phyloP scores from a whole-genome alignment of 2,888 invertebrate genomes.

The Lottia gigantea region DNA sequence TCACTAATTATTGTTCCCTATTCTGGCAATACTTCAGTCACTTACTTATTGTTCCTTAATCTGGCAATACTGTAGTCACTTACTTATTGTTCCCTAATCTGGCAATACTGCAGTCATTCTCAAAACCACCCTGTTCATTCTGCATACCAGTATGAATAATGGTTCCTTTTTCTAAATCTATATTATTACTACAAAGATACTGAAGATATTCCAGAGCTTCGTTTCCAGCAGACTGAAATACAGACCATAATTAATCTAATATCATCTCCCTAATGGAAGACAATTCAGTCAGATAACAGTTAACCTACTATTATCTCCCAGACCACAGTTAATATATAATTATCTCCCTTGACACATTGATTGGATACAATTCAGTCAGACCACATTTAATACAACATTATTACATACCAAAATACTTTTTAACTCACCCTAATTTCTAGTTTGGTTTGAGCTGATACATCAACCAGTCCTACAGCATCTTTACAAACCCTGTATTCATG shows the following conservation, averaged over 20 bases:
- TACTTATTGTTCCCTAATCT: conserved; percentile 88
- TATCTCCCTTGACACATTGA: no score
- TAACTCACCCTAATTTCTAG: conserved; percentile 86
- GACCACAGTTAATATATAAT: no score
- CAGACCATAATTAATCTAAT: conserved; percentile 13
- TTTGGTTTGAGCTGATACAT: conserved; percentile 97
- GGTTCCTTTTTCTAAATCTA: conserved; percentile 91
- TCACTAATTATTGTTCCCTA: no score
- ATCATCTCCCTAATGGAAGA: neutral
- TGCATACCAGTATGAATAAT: conserved; percentile 99
- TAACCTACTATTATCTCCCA: no score
- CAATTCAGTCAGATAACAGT: no score
- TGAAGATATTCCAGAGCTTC: conserved; percentile 92
- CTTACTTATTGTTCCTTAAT: no score
- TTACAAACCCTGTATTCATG: conserved; percentile 93
- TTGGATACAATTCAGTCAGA: no score
- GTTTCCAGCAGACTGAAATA: conserved; percentile 77
- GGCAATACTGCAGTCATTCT: conserved; percentile 96
- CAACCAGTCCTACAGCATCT: conserved; percentile 90
- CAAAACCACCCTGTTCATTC: conserved; percentile 92
- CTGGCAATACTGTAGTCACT: no score
- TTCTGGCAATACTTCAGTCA: no score
- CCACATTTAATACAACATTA: no score
- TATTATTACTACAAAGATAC: conserved; percentile 94
- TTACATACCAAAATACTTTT: no score